Evolutionary conservation across 2,797 vertebrate genomes (phyloP), one percentile per base, ranked within the genome.

Genomic region (Clarias fuscus): DNA sequence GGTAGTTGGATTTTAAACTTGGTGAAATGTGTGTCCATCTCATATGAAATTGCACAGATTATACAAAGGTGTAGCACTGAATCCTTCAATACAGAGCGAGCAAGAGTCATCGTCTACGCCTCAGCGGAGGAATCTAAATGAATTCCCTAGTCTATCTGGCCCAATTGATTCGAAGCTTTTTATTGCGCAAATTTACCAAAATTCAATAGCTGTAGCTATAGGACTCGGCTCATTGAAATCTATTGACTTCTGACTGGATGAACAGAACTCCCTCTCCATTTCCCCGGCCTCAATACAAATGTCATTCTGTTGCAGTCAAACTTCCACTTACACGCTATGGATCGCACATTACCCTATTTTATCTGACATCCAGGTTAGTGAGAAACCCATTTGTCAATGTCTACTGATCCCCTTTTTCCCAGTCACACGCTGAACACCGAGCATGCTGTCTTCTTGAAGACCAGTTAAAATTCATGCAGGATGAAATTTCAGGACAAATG

Each of bases 131-230:
- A n/a, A n/a, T n/a, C 79, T 61, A 78, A 73, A 70, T n/a, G 6
- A 70, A 78, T 84, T 65, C 48, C 27, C 56, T 14, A 48, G 20
- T 82, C 71, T 72, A 17, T 65, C 33, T 62, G 22, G 33, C 53
- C 43, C 73, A 20, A 88, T 88, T 85, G 82, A 71, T 87, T 70
- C 59, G 71, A 17, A 33, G 75, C 84, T 71, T 82, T 86, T 84
- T 84, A 79, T 89, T 83, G 85, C 65, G 40, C 78, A 86, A 77
- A 85, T 86, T 89, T 72, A 84, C 83, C 58, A 85, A 87, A 88
- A 86, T 84, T 89, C 84, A 85, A 83, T 85, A 87, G 58, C 48
- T 58, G 7, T 84, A 84, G 83, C 82, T 86, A 82, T 58, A 71
- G 81, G 82, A 83, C 33, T 67, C 40, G 5, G 58, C 58, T 84